A percentile compares a stretch with the other conserved stretches of the same genome.
Evolutionary conservation across 1,140 invertebrate species (phyloP).

Genomic region (Leptinotarsa texana): DNA sequence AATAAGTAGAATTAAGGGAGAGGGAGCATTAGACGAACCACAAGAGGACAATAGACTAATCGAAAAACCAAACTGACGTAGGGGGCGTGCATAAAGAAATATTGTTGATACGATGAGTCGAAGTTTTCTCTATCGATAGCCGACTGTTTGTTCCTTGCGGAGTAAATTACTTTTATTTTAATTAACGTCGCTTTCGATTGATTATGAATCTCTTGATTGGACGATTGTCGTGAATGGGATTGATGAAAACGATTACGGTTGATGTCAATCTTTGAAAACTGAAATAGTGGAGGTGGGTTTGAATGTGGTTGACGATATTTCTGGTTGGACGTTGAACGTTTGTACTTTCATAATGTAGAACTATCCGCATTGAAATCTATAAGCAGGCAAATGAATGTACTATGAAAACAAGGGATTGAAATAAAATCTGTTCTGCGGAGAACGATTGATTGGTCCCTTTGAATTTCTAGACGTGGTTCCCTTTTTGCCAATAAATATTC

Average conservation of each 20-base stretch:
- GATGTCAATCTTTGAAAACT: too few species aligned
- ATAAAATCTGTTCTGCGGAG: too few species aligned
- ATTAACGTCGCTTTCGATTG: constrained; percentile 9
- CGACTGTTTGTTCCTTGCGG: neutral
- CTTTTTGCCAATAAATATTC: too few species aligned
- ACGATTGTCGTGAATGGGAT: neutral
- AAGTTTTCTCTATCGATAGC: constrained; percentile 10
- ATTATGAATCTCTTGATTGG: constrained; percentile 7
- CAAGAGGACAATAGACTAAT: constrained; percentile 23
- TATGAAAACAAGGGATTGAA: too few species aligned
- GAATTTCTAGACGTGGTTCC: too few species aligned
- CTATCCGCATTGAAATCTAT: too few species aligned
- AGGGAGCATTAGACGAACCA: constrained; percentile 18
- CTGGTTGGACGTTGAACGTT: too few species aligned
- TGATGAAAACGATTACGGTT: neutral
- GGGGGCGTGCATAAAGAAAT: constrained; percentile 25
- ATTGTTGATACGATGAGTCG: constrained; percentile 24
- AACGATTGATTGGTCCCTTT: too few species aligned
- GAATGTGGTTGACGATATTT: too few species aligned
- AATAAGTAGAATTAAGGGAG: constrained; percentile 27
- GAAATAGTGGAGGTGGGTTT: too few species aligned
- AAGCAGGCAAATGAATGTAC: too few species aligned
- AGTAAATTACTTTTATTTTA: constrained; percentile 13
- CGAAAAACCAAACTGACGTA: constrained; percentile 9
- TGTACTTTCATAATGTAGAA: too few species aligned